Conservation (phyloP, 2,888 invertebrate species). For the Blera fallax region DNA sequence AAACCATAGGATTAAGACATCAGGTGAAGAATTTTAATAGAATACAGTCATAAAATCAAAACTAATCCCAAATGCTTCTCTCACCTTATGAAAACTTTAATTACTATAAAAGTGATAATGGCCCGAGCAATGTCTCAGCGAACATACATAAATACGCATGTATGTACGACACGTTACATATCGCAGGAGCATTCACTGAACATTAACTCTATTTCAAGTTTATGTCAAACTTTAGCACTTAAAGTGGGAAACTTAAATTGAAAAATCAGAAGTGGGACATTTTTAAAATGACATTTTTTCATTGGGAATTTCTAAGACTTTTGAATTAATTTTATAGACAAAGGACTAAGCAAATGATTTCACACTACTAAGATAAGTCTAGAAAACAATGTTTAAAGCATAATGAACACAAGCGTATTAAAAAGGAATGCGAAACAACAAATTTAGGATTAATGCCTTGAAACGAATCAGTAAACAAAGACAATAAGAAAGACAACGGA, state of each 20-base stretch:
- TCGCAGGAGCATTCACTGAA: neutral
- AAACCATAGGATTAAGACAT: neutral
- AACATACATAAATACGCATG: neutral
- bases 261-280: conserved; percentile 9
- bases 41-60: neutral
- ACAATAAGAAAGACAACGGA: too few relatives aligned
- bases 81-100: conserved; percentile 16
- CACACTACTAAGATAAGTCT: neutral
- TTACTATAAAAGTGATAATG: conserved; percentile 20
- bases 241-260: conserved; percentile 41
- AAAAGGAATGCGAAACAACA: too few relatives aligned
- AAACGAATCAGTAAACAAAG: too few relatives aligned
- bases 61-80: neutral
- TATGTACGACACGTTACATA: neutral
- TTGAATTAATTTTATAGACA: neutral
- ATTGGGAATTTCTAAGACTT: neutral
- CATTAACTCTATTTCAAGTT: conserved; percentile 31
- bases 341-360: neutral
- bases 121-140: neutral
- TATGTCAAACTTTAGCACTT: conserved; percentile 31
- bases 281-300: neutral
- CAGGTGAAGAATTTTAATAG: neutral
- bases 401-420: neutral
- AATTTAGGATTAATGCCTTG: too few relatives aligned
- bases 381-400: neutral